Percentiles rank a stretch among this genome's conserved stretches.
phyloP scores from a whole-genome alignment of 2,797 vertebrate species.

The Fringilla coelebs region DNA sequence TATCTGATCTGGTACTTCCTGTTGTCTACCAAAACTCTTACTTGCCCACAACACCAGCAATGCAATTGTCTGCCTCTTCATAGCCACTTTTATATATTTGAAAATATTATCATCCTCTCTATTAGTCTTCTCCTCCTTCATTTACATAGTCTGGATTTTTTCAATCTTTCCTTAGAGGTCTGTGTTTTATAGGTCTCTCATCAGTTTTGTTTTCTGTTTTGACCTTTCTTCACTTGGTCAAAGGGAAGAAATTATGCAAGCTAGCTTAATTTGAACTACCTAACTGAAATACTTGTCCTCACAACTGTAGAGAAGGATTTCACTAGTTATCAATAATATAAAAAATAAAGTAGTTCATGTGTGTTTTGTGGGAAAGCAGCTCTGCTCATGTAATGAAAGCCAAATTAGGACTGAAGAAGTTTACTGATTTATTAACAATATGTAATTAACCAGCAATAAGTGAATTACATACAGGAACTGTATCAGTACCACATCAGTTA shows the following conservation, averaged over 20 bases:
- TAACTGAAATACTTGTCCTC: background rate
- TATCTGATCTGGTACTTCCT: background rate
- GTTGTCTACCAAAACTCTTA: background rate
- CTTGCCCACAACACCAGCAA: background rate
- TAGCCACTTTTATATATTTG: background rate
- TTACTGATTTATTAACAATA: background rate
- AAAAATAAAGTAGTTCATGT: background rate
- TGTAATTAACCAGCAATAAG: background rate
- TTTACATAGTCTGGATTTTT: background rate
- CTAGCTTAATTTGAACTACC: background rate
- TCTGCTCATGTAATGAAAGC: background rate
- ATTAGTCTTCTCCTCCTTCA: background rate
- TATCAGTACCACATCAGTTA: background rate
- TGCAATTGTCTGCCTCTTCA: background rate
- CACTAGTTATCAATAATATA: background rate
- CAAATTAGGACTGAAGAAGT: background rate
- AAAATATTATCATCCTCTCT: background rate
- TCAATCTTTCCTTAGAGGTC: background rate
- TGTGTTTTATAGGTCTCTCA: background rate
- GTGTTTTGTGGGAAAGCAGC: background rate
- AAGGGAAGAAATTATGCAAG: background rate
- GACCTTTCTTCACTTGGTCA: background rate
- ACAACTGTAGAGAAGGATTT: background rate
- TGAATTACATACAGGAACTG: background rate
- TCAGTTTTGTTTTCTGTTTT: background rate